Evolutionary conservation across 2,113 vertebrate genomes (phyloP).

Genomic region (Tympanuchus pallidicinctus): DNA sequence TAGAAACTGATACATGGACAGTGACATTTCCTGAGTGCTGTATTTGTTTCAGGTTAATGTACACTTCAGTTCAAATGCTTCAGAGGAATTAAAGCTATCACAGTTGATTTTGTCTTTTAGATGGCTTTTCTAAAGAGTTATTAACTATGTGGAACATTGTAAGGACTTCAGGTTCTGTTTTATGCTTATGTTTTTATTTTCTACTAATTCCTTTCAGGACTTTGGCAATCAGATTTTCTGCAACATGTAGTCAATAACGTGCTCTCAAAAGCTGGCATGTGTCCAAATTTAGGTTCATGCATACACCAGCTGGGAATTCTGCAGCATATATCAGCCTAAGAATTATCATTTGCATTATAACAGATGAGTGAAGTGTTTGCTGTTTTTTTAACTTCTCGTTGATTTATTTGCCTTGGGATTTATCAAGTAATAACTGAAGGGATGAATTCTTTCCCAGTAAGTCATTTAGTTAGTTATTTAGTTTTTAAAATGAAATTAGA

Average conservation of each 20-base stretch:
- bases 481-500: conserved; percentile 39
- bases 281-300: background rate
- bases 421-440: conserved; percentile 55
- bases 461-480: conserved; percentile 44
- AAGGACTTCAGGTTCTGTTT: background rate
- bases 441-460: conserved; percentile 33
- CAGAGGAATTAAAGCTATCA: background rate
- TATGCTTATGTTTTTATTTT: background rate
- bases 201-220: background rate
- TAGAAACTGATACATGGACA: background rate
- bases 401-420: conserved; percentile 63
- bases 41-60: background rate
- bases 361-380: conserved; percentile 33
- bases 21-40: background rate
- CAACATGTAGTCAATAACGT: conserved; percentile 1
- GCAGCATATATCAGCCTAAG: background rate
- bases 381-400: conserved; percentile 25
- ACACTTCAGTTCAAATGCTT: background rate
- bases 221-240: conserved; percentile 1
- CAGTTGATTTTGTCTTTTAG: background rate
- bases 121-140: background rate
- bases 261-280: background rate
- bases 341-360: conserved; percentile 23
- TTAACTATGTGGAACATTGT: background rate
- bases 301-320: conserved; percentile 1